Evolutionary conservation across 1,140 invertebrate species (phyloP).

Genomic region (Oryctes rhinoceros): DNA sequence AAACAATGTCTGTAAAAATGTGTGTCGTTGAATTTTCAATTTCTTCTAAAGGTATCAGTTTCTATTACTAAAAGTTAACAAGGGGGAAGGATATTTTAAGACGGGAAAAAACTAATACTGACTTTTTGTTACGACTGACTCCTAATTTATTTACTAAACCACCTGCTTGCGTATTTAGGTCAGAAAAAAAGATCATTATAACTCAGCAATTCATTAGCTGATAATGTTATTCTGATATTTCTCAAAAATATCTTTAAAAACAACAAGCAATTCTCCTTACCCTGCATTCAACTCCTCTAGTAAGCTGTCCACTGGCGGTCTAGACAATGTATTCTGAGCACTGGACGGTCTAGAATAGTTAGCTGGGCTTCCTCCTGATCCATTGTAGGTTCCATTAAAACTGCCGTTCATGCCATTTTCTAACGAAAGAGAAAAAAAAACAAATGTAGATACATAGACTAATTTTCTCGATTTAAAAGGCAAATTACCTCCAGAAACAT

Average conservation of each 20-base stretch:
- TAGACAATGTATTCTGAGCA: conserved; percentile 59
- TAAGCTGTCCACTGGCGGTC: conserved; percentile 86
- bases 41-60: too few relatives aligned
- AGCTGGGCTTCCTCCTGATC: conserved; percentile 57
- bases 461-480: background rate
- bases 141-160: too few relatives aligned
- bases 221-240: too few relatives aligned
- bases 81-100: too few relatives aligned
- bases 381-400: conserved; percentile 50
- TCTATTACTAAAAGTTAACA: too few relatives aligned
- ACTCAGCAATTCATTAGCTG: too few relatives aligned
- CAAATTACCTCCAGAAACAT: conserved; percentile 50
- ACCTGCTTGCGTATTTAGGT: too few relatives aligned
- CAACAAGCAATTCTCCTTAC: conserved; percentile 63
- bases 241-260: background rate
- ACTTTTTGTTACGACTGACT: too few relatives aligned
- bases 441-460: conserved; percentile 15
- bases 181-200: too few relatives aligned
- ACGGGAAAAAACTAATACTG: too few relatives aligned
- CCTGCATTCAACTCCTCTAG: conserved; percentile 87
- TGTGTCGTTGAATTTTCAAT: too few relatives aligned
- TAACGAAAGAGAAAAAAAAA: conserved; percentile 38
- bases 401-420: conserved; percentile 55
- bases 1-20: too few relatives aligned
- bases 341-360: conserved; percentile 56